These are phyloP conservation scores for Romanogobio albipinnatus DNA, from an alignment of 2,113 vertebrate species.

Conservation along the genomic window DNA sequence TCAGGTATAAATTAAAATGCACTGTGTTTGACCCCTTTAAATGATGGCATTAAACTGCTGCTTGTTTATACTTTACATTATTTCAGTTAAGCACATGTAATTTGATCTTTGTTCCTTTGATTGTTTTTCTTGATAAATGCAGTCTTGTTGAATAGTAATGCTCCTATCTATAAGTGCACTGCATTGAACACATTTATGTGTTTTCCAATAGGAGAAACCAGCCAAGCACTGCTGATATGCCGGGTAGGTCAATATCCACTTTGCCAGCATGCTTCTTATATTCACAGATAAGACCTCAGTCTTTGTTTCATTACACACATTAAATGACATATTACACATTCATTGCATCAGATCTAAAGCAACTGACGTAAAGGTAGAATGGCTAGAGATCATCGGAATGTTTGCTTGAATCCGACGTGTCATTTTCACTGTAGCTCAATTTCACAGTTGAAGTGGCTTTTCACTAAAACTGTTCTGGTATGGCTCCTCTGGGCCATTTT, in stretches of 20 bases:
- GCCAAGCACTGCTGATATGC: constrained; percentile 65
- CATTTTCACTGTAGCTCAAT: constrained; percentile 14
- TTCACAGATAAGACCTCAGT: constrained; percentile 29
- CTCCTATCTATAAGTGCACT: constrained; percentile 25
- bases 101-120: constrained; percentile 12
- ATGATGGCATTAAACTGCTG: neutral
- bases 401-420: neutral
- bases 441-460: constrained; percentile 38
- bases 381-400: neutral
- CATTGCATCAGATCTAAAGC: neutral
- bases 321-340: neutral
- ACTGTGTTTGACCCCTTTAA: neutral
- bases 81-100: neutral
- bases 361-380: neutral
- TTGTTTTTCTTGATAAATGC: constrained; percentile 41
- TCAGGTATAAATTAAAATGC: neutral
- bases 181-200: constrained; percentile 54
- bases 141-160: constrained; percentile 29
- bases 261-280: constrained; percentile 6
- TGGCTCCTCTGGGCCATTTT: neutral
- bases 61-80: neutral
- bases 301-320: neutral
- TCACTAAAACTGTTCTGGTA: constrained; percentile 4
- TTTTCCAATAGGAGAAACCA: constrained; percentile 63
- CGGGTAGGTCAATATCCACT: constrained; percentile 64